Evolutionary conservation across 2,888 invertebrate species (phyloP), one percentile per base, ranked within the genome.

Genomic region (Hemicrepidius hirtus): DNA sequence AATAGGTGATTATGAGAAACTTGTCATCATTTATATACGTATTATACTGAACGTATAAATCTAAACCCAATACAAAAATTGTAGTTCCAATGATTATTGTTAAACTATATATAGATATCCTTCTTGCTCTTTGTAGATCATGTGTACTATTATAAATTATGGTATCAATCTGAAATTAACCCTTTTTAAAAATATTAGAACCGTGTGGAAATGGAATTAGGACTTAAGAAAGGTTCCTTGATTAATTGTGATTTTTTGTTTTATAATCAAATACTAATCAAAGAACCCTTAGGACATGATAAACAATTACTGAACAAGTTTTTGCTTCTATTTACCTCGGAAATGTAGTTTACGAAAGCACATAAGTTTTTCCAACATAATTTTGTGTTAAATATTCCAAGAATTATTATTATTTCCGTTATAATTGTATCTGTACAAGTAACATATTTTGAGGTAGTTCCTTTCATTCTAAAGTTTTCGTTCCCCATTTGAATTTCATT

Each of bases 281-380:
- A n/a, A n/a, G n/a, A n/a, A n/a, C n/a, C n/a, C n/a, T n/a, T n/a
- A n/a, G n/a, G n/a, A n/a, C n/a, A n/a, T n/a, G n/a, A n/a, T n/a
- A n/a, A n/a, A n/a, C n/a, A n/a, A n/a, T n/a, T n/a, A n/a, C n/a
- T n/a, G 37, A n/a, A 10, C 9, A 12, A 37, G 3, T n/a, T 37
- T n/a, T 12, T 37, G 37, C 10, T 37, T n/a, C 2, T 49, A 53
- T 21, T 53, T 53, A 53, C 53, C 53, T 53, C 53, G 3, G 24
- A 21, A 53, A 53, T 53, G 13, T 1, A 53, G 0, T 28, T 21
- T 6, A 53, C 12, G 7, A 53, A 53, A 2, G 13, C 13, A 28
- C 12, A 32, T 7, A 53, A 53, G 4, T 13, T 53, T 2, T 53
- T n/a, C 12, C 3, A 53, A 6, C 3, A 7, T 13, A 53, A 0